Percentiles rank a stretch among this genome's conserved stretches.
These are phyloP conservation scores for Drosophila bocqueti DNA, from an alignment of 1,140 invertebrate species.

Conservation along the genomic window DNA sequence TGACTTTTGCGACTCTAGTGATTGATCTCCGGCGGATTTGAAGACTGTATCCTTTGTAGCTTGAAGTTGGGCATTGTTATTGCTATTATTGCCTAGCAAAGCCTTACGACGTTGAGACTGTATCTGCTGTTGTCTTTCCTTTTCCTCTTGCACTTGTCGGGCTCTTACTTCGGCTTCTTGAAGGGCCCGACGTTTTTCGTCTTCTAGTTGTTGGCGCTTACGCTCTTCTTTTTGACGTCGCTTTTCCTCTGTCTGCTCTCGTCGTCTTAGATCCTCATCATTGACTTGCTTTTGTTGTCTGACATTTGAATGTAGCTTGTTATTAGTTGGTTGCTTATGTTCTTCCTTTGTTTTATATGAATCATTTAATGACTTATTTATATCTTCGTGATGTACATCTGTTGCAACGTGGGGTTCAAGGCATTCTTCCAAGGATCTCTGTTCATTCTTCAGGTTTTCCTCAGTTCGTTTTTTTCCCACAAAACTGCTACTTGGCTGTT, in stretches of 20 bases:
- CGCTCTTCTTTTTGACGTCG: constrained; percentile 81
- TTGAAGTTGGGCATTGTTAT: constrained; percentile 25
- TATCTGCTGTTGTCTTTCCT: constrained; percentile 76
- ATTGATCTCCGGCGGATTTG: constrained; percentile 18
- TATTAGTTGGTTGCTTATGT: constrained; percentile 23
- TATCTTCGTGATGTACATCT: constrained; percentile 1
- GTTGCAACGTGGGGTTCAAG: constrained; percentile 38
- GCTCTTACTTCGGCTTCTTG: constrained; percentile 67
- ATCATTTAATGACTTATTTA: constrained; percentile 29
- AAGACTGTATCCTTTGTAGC: background rate
- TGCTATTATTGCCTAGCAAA: constrained; percentile 41
- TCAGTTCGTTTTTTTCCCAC: constrained; percentile 9
- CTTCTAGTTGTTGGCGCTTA: constrained; percentile 86
- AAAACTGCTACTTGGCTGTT: background rate
- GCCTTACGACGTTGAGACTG: constrained; percentile 79
- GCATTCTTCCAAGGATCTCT: constrained; percentile 1
- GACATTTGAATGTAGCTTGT: constrained; percentile 47
- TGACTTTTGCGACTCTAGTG: background rate
- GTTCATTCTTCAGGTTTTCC: constrained; percentile 82
- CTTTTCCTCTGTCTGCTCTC: constrained; percentile 65
- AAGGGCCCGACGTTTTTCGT: constrained; percentile 85
- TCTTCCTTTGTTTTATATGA: constrained; percentile 53
- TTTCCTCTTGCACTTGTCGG: constrained; percentile 74
- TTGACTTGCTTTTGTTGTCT: constrained; percentile 57
- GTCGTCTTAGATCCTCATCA: constrained; percentile 54